These are phyloP conservation scores for Tragelaphus imberbis DNA, from an alignment of 2,113 vertebrate genomes.

Conservation along the genomic window DNA sequence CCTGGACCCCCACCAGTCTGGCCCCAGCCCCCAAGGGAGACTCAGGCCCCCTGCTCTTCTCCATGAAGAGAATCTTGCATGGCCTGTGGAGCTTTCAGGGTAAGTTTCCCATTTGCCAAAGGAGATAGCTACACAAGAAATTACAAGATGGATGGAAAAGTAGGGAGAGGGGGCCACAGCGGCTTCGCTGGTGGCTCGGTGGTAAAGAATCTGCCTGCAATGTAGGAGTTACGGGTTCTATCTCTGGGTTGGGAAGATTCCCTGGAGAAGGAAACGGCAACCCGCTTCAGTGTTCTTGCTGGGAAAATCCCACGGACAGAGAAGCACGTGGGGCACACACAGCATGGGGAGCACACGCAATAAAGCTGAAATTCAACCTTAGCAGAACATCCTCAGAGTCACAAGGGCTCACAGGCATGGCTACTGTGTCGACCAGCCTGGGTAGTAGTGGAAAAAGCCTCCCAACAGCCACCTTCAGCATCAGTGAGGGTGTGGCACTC, in stretches of 20 bases:
- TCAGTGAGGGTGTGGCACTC: neutral
- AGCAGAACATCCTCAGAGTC: neutral
- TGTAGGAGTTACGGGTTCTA: accelerated
- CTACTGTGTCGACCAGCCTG: accelerated
- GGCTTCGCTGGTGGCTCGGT: neutral
- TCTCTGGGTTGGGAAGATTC: neutral
- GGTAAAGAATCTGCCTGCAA: neutral
- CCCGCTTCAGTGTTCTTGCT: neutral
- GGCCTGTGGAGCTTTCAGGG: accelerated
- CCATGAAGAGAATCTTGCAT: neutral
- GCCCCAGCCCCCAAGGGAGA: too few relatives aligned
- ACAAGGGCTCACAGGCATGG: accelerated
- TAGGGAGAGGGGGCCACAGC: neutral
- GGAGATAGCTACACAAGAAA: neutral
- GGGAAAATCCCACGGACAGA: neutral
- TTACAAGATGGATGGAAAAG: neutral
- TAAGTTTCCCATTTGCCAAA: neutral
- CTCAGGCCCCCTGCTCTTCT: too few relatives aligned
- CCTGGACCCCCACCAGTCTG: neutral
- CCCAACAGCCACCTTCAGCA: neutral
- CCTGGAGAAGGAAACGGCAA: neutral
- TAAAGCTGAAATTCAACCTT: neutral
- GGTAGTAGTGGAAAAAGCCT: neutral
- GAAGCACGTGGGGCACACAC: neutral
- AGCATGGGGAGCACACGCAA: neutral